Conservation (phyloP, 2,113 vertebrate species). For the Panthera tigris region DNA sequence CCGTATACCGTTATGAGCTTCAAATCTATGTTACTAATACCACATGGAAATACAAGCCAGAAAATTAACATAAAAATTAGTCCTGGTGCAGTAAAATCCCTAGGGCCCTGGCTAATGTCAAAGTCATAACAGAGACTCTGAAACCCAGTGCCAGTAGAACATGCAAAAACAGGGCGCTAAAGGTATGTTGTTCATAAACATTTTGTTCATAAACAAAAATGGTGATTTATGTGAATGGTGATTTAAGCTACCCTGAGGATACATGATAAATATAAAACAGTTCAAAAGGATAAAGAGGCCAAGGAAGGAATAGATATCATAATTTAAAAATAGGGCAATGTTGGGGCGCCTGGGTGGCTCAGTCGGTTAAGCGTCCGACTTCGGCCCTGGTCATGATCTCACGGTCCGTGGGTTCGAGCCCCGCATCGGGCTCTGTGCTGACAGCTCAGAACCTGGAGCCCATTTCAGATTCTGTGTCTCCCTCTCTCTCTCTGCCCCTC, state of each 20-base stretch:
- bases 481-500: too few relatives aligned
- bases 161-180: neutral
- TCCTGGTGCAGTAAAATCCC: neutral
- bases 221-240: neutral
- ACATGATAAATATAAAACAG: neutral
- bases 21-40: neutral
- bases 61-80: neutral
- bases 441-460: too few relatives aligned
- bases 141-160: neutral
- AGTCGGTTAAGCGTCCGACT: too few relatives aligned
- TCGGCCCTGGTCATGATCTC: too few relatives aligned
- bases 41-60: neutral
- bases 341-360: too few relatives aligned
- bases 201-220: neutral
- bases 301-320: neutral
- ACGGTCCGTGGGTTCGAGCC: too few relatives aligned
- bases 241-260: neutral
- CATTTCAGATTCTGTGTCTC: too few relatives aligned
- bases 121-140: neutral
- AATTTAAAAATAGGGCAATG: neutral
- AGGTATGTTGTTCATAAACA: neutral
- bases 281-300: neutral
- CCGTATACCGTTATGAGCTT: neutral
- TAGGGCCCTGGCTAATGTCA: neutral
- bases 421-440: too few relatives aligned